A percentile compares a stretch with the other conserved stretches of the same genome.
Evolutionary conservation across 2,797 vertebrate genomes (phyloP).

Genomic region (Momotus momota): DNA sequence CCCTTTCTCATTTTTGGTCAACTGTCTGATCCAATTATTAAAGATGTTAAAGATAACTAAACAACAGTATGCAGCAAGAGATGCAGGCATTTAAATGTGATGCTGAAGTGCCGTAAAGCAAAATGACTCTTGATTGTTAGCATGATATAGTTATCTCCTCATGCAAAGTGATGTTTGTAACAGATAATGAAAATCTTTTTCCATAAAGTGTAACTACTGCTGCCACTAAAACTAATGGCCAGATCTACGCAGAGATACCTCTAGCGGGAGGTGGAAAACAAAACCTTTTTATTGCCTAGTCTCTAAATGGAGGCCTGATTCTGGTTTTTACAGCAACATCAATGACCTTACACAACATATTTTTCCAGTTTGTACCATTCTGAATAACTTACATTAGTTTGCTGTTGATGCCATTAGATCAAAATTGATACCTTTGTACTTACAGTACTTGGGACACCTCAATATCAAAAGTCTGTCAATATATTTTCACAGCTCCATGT

Average conservation of each 20-base stretch:
- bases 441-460: neutral
- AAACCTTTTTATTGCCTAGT: neutral
- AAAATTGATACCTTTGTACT: neutral
- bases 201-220: neutral
- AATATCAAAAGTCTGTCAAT: neutral
- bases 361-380: neutral
- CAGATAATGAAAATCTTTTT: neutral
- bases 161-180: neutral
- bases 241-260: neutral
- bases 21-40: neutral
- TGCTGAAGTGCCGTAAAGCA: neutral
- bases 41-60: neutral
- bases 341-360: neutral
- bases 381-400: neutral
- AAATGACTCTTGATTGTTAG: neutral
- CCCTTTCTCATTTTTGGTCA: neutral
- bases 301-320: neutral
- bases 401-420: neutral
- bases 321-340: neutral
- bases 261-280: neutral
- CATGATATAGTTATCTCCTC: neutral
- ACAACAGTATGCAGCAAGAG: neutral
- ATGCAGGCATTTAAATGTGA: neutral
- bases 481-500: neutral
- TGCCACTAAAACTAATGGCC: neutral